These are phyloP conservation scores for Alosa alosa DNA, from an alignment of 2,113 vertebrate genomes.

Conservation along the genomic window DNA sequence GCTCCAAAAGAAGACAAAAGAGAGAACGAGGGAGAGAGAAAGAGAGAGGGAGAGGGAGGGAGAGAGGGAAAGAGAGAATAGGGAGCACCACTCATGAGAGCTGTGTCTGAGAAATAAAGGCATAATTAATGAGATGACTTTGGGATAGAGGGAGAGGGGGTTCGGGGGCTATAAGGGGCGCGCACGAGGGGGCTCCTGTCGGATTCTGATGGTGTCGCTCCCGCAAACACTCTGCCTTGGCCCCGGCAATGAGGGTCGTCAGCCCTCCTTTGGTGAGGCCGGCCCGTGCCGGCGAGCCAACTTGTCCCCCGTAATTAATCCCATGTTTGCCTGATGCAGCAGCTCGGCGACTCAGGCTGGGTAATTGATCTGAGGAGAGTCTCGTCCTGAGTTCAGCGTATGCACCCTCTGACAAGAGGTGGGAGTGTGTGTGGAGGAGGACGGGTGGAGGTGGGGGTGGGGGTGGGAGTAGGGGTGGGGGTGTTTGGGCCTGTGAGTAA, in stretches of 20 bases:
- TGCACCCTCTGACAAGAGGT: slow-evolving; percentile 7
- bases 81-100: slow-evolving; percentile 24
- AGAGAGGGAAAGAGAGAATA: not conserved
- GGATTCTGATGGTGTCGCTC: slow-evolving; percentile 41
- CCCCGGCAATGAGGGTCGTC: slow-evolving; percentile 43
- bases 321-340: slow-evolving; percentile 33
- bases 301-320: slow-evolving; percentile 42
- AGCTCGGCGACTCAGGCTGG: slow-evolving; percentile 30
- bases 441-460: not conserved
- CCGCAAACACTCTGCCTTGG: slow-evolving; percentile 51
- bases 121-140: slow-evolving; percentile 62
- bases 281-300: slow-evolving; percentile 18
- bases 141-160: slow-evolving; percentile 18
- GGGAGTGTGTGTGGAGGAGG: not conserved
- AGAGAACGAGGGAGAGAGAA: not conserved
- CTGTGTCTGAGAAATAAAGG: slow-evolving; percentile 52
- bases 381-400: slow-evolving; percentile 30
- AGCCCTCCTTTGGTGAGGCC: slow-evolving; percentile 31
- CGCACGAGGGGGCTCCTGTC: slow-evolving; percentile 41
- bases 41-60: not conserved
- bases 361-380: slow-evolving; percentile 50
- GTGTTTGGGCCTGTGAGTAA: not conserved
- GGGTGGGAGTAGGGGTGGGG: not conserved
- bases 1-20: not conserved
- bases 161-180: not conserved